Evolutionary conservation across 2,888 invertebrate species (phyloP).

Genomic region (Aphidoletes aphidimyza): DNA sequence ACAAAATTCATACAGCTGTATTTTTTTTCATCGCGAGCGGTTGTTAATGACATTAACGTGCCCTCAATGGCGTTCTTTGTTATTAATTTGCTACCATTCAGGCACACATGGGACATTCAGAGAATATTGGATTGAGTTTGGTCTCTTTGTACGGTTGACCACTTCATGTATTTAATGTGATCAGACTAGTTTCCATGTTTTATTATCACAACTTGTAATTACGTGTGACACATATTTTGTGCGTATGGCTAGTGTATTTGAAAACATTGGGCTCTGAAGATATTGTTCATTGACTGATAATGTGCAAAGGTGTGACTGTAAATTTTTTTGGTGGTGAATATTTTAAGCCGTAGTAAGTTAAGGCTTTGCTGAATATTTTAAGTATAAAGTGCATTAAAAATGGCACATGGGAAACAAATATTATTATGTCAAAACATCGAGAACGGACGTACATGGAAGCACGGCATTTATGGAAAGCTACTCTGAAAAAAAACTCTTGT

Average conservation of each 20-base stretch:
- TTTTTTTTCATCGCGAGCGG: too few species aligned
- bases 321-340: too few species aligned
- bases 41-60: conserved; percentile 23
- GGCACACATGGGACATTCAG: background rate
- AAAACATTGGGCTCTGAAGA: background rate
- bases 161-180: background rate
- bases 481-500: too few species aligned
- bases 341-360: too few species aligned
- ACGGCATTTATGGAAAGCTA: too few species aligned
- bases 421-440: too few species aligned
- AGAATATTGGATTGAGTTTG: background rate
- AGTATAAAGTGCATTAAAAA: too few species aligned
- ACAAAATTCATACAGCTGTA: too few species aligned
- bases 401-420: too few species aligned
- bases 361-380: too few species aligned
- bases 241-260: background rate
- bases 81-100: background rate
- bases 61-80: background rate
- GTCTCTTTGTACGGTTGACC: background rate
- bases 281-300: background rate
- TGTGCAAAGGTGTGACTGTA: background rate
- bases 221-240: background rate
- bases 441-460: too few species aligned
- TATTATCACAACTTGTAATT: conserved; percentile 28
- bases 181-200: background rate